Conservation (phyloP, 2,797 vertebrate species). For the Cuniculus paca region DNA sequence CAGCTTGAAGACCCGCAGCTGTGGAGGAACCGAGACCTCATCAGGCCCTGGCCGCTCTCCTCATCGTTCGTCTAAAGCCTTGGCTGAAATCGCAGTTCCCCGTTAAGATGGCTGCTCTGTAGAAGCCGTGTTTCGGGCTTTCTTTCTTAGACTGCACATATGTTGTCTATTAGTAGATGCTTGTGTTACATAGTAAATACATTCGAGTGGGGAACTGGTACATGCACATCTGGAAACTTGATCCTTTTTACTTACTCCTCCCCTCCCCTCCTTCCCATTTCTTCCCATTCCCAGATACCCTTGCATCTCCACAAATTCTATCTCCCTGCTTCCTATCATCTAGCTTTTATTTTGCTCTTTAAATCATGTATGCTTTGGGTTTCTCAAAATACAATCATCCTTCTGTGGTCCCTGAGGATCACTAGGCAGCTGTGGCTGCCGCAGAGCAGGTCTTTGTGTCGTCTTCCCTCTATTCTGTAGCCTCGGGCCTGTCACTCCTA, state of each 20-base stretch:
- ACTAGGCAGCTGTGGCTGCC: background rate
- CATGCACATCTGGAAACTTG: background rate
- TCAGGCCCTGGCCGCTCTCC: background rate
- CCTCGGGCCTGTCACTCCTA: background rate
- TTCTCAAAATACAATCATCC: background rate
- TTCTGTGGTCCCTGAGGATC: background rate
- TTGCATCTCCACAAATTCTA: background rate
- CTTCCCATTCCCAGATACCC: background rate
- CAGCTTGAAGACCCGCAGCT: constrained; percentile 97
- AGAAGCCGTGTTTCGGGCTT: background rate
- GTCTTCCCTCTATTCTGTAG: background rate
- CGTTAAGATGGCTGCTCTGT: background rate
- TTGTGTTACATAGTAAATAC: background rate
- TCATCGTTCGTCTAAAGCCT: background rate
- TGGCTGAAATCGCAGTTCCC: background rate
- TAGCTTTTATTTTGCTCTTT: background rate
- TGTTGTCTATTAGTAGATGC: background rate
- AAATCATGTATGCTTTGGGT: background rate
- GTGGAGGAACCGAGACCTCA: constrained; percentile 77
- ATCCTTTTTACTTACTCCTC: background rate
- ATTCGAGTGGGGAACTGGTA: background rate
- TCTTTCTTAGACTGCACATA: background rate
- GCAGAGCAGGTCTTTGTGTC: background rate
- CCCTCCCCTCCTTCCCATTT: background rate
- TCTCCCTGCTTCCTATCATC: background rate